A percentile compares a stretch with the other conserved stretches of the same genome.
Evolutionary conservation across 2,113 vertebrate species (phyloP).

Genomic region (Hyaena hyaena): DNA sequence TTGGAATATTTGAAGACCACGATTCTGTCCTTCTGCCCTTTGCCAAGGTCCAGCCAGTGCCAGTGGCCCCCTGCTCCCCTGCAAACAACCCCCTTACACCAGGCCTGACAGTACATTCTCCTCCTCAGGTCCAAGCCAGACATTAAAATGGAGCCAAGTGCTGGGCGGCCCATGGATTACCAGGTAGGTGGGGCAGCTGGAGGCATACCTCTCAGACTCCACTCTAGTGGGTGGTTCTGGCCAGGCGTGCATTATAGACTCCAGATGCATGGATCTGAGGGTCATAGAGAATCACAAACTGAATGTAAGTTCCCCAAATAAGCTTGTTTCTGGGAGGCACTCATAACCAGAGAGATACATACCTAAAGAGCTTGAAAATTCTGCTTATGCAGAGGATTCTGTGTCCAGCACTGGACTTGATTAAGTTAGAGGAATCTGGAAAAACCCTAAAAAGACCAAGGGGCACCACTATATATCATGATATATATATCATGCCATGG

Average conservation of each 20-base stretch:
- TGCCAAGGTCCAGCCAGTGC: neutral
- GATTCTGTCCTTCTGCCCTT: neutral
- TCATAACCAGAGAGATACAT: neutral
- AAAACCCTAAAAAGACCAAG: neutral
- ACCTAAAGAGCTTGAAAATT: neutral
- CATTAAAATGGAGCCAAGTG: conserved; percentile 97
- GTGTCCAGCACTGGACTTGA: neutral
- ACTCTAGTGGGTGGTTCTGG: neutral
- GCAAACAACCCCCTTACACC: neutral
- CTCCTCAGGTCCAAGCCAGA: conserved; percentile 95
- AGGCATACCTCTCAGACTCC: fast-evolving
- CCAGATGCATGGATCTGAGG: neutral
- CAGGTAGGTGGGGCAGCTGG: conserved; percentile 87
- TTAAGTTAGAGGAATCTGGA: neutral
- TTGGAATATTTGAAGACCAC: neutral
- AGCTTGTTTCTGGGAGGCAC: neutral
- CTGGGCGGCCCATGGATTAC: conserved; percentile 96
- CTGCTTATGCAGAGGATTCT: neutral
- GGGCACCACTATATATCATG: neutral
- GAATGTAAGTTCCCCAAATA: neutral
- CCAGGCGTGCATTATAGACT: neutral
- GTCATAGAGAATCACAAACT: neutral
- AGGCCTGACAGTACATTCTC: neutral
- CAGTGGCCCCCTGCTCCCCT: neutral
- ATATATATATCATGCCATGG: neutral